phyloP scores from a whole-genome alignment of 2,113 vertebrate species.

The Mystacornis crossleyi region DNA sequence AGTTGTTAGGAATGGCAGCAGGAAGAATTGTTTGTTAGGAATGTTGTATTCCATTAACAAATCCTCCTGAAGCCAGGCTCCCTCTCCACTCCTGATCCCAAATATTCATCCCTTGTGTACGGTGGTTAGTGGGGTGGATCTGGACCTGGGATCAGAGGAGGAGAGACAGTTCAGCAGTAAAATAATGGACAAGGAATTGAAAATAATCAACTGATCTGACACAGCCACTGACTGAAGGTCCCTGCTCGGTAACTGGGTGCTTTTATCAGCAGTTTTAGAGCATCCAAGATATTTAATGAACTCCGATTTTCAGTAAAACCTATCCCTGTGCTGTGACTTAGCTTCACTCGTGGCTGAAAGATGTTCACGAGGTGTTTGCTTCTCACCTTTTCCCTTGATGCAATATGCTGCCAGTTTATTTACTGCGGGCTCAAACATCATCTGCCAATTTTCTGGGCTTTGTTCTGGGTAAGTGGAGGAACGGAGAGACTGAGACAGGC shows the following conservation, averaged over 20 bases:
- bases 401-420: not conserved
- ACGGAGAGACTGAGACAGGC: not conserved
- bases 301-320: rapidly evolving
- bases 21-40: not conserved
- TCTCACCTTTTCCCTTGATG: not conserved
- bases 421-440: not conserved
- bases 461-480: not conserved
- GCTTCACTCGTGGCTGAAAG: not conserved
- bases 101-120: not conserved
- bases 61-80: not conserved
- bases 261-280: not conserved
- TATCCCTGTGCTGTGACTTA: not conserved
- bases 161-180: not conserved
- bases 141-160: not conserved
- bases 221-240: not conserved
- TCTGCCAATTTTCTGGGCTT: not conserved
- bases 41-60: not conserved
- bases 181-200: not conserved
- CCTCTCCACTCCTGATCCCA: not conserved
- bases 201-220: not conserved
- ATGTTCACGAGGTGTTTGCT: not conserved
- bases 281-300: not conserved
- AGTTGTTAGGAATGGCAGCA: not conserved
- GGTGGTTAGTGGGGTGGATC: not conserved
- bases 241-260: not conserved